Percentiles rank a stretch among this genome's conserved stretches.
phyloP scores from a whole-genome alignment of 2,797 vertebrate species.

The Enteromius anoplus region DNA sequence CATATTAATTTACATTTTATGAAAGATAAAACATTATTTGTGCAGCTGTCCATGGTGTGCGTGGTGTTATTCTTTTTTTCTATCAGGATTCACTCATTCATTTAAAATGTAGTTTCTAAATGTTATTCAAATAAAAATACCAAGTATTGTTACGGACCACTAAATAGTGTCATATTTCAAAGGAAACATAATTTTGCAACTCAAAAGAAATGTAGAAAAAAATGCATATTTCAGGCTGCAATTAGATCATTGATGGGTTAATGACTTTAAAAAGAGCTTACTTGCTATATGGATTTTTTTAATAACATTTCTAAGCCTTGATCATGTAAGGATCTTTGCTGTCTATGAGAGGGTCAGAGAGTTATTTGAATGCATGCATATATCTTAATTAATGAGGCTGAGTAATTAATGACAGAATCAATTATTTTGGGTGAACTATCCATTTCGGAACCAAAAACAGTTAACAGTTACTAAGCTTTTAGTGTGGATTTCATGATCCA shows the following conservation, averaged over 20 bases:
- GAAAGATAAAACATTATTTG: background rate
- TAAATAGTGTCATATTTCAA: background rate
- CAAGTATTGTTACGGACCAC: background rate
- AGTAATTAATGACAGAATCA: no score
- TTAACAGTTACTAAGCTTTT: background rate
- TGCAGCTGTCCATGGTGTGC: background rate
- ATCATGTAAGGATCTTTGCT: no score
- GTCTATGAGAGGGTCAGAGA: no score
- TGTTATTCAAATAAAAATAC: background rate
- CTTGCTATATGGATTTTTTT: background rate
- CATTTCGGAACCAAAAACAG: background rate
- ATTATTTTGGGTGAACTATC: no score
- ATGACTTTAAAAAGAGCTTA: background rate
- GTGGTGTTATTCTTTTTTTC: background rate
- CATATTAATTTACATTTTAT: background rate
- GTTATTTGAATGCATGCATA: no score
- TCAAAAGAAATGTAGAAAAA: background rate
- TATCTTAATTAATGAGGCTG: no score
- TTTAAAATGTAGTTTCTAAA: background rate
- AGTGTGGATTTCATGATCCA: background rate
- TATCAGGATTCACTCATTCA: background rate
- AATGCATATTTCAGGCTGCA: background rate
- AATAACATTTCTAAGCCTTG: background rate
- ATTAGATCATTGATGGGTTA: background rate
- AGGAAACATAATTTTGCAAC: background rate